Base-by-base conservation (phyloP, 2,888 invertebrate species). In the Pammene fasciana region DNA sequence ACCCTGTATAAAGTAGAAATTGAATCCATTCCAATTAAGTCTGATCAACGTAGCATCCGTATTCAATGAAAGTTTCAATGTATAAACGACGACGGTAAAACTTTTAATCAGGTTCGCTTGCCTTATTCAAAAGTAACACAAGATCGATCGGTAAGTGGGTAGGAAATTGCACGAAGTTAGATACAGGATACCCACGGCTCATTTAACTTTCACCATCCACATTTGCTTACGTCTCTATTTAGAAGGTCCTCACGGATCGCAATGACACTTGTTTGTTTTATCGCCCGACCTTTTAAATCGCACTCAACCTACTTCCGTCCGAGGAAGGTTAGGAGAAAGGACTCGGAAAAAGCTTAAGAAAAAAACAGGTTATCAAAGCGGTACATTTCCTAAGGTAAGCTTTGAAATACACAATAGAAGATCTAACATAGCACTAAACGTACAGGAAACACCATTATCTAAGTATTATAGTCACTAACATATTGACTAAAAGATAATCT, bases 211-310 rank as follows among this genome's bases (percentile, higher is more conserved):
- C 79, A 78, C 82, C 79, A 82, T 85, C 76, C 80, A 83, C 85
- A 86, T 88, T 88, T 87, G 86, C 87, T 86, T 87, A 82, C 86
- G 83, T 83, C 79, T 83, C 82, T 77, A 80, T 80, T 81, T 80
- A 78, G 82, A 74, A 81, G 80, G 77, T 82, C 79, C 79, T 81
- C 76, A 75, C 77, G 80, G 74, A 79, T 81, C 82, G 82, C 85
- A 83, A 86, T 83, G 84, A 82, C 82, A 85, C 83, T 86, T 85
- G 84, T 85, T 85, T 82, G 80, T 84, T 87, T 86, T 88, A 88
- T 86, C 76, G 79, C 71, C 26, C 78, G 79, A 83, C 84, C 84
- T 85, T 86, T 82, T 80, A 79, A 79, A 79, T 79, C 76, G 78
- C 74, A 78, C 79, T 78, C 78, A 80, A 82, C 81, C 80, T 76